Evolutionary conservation across 2,797 vertebrate species (phyloP), one percentile per base, ranked within the genome.

Genomic region (Micromesistius poutassou): DNA sequence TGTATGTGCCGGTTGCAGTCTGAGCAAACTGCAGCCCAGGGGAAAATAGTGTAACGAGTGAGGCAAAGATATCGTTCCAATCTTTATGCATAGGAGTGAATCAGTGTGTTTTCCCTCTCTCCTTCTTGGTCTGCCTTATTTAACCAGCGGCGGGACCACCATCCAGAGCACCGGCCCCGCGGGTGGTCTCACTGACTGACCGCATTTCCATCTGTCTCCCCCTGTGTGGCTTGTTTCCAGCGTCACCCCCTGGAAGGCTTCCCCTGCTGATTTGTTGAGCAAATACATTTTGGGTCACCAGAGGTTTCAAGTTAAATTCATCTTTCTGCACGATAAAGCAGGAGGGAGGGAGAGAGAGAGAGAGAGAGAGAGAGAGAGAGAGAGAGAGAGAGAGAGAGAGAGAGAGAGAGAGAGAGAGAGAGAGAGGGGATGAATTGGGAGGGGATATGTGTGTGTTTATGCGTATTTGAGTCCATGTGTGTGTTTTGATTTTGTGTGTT

Each of bases 81-180:
- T 68, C 12, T 68, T 68, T 1, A 25, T 68, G 66, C n/a, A 30
- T 85, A 31, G 36, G 31, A 5, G 1, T 5, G 12, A 62, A 77
- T 74, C 16, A 78, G 75, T 68, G 74, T 38, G 71, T 28, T 0
- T 25, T 77, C 74, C 71, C 7, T 40, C 6, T 14, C 36, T 66
- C 28, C 72, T 6, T 68, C 46, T 77, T 73, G 75, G 70, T 84
- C 74, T 82, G 74, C 70, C 0, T 1, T 16, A 50, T 38, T 83
- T 78, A 86, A 87, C 71, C 16, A 3, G 80, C 42, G 77, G 75
- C 66, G 81, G 76, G 81, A 72, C 81, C 75, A 73, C 83, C 78
- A 85, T 78, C 84, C 72, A 83, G 77, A 84, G 79, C 19, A 71
- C 84, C 84, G 81, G 84, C 75, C 77, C 83, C 31, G n/a, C 72